Conservation (phyloP, 2,888 invertebrate genomes). For the Schizaphis graminum region DNA sequence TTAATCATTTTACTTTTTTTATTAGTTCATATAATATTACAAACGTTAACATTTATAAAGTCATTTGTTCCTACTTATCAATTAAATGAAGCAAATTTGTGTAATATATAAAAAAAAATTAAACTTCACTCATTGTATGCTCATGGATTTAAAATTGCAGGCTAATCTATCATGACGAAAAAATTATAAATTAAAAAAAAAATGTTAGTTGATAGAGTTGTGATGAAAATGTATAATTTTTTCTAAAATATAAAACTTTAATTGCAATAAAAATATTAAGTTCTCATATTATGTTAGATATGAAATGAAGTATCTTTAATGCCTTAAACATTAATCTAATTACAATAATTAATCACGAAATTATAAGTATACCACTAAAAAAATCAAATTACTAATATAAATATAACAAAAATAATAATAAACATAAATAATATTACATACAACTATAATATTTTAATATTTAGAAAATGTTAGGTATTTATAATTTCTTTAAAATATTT, state of each 20-base stretch:
- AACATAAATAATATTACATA: not conserved
- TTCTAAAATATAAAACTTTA: slow-evolving; percentile 1
- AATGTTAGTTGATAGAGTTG: not conserved
- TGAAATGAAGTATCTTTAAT: not conserved
- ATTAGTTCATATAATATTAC: not conserved
- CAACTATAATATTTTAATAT: not conserved
- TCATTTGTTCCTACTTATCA: not conserved
- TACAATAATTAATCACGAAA: not conserved
- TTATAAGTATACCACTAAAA: not conserved
- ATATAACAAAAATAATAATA: not conserved
- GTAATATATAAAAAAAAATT: not conserved
- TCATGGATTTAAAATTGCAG: not conserved
- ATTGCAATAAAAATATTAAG: not conserved
- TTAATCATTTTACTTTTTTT: not conserved
- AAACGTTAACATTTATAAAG: not conserved
- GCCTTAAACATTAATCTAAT: not conserved
- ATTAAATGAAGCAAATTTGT: not conserved
- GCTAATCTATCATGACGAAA: not conserved
- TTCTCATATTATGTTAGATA: not conserved
- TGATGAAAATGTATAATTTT: not conserved
- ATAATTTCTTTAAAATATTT: not conserved
- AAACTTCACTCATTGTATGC: not conserved
- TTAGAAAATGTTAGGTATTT: not conserved
- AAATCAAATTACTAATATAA: too few species aligned
- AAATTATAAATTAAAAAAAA: not conserved